Evolutionary conservation across 2,113 vertebrate genomes (phyloP).

Genomic region (Platichthys stellatus): DNA sequence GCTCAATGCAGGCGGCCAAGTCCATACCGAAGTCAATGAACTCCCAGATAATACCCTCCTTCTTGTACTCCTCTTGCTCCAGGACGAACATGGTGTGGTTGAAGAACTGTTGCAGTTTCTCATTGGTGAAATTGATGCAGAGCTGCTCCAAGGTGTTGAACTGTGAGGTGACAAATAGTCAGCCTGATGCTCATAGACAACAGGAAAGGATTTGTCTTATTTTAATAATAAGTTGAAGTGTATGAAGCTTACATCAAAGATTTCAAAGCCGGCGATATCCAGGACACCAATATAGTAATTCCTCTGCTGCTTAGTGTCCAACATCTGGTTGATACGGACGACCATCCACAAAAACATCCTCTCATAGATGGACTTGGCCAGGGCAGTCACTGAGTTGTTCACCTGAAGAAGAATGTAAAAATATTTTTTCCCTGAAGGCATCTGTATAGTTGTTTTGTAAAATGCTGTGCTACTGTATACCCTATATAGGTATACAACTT

Average conservation of each 20-base stretch:
- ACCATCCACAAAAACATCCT: conserved; percentile 83
- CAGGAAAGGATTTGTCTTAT: neutral
- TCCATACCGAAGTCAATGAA: conserved; percentile 95
- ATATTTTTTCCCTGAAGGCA: neutral
- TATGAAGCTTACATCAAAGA: conserved; percentile 82
- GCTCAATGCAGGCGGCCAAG: conserved; percentile 90
- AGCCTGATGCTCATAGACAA: neutral
- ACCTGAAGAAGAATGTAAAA: conserved; percentile 1
- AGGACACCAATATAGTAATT: conserved; percentile 93
- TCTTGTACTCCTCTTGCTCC: conserved; percentile 91
- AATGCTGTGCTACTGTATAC: neutral
- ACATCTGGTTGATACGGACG: conserved; percentile 80
- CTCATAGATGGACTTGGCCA: conserved; percentile 78
- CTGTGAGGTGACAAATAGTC: conserved; percentile 58
- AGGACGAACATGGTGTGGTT: conserved; percentile 88
- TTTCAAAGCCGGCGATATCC: conserved; percentile 88
- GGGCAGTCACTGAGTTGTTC: conserved; percentile 8
- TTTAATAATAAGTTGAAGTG: neutral
- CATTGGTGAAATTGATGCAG: conserved; percentile 92
- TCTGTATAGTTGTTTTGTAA: neutral
- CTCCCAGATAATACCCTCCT: conserved; percentile 89
- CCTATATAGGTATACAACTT: too few relatives aligned
- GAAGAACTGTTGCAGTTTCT: conserved; percentile 93
- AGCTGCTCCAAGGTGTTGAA: conserved; percentile 90
- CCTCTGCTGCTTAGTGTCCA: conserved; percentile 78